Evolutionary conservation across 2,113 vertebrate genomes (phyloP), one percentile per base, ranked within the genome.

Genomic region (Melospiza melodia): DNA sequence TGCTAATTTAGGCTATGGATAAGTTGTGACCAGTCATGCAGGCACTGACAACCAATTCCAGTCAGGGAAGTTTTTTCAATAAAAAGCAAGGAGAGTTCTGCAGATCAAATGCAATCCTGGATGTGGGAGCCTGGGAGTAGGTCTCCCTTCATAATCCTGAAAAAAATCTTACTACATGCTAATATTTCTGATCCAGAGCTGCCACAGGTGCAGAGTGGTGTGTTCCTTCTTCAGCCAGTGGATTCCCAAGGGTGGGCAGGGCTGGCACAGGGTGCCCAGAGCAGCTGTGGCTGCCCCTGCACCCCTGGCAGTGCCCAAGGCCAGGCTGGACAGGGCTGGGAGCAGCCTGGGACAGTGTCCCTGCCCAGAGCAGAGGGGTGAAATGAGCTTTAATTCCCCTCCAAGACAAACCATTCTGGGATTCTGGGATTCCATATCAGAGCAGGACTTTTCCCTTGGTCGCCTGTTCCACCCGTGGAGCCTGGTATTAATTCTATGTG

Each of bases 1-100:
- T 97, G 97, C 94, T 97, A 77, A 61, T 92, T 59, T 75, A 13
- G 58, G 68, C 81, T 96, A 44, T 81, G 90, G 89, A 90, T 94
- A 94, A 88, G 80, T 79, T 90, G 48, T 39, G 88, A 69, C 74
- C 92, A 63, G 48, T 86, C 81, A 48, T 15, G 51, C 67, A 84
- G 84, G 58, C 71, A 19, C 41, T 23, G 58, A 14, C 27, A 44
- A 35, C 61, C 46, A 65, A 12, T 35, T 31, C 83, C 35, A 54
- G 85, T 49, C 44, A 73, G 41, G 58, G 55, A 65, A 61, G 17
- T 3, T 41, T 44, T 78, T 17, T 15, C 13, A 23, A 44, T 23
- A 73, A 61, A 66, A 81, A 74, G 19, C 0, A 0, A 63, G 28
- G 22, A 25, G 31, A 54, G 8, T 73, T 87, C 35, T n/a, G 31